Percentiles rank a stretch among this genome's conserved stretches.
These are phyloP conservation scores for Mamestra configurata DNA, from an alignment of 1,140 invertebrate species.

Conservation along the genomic window DNA sequence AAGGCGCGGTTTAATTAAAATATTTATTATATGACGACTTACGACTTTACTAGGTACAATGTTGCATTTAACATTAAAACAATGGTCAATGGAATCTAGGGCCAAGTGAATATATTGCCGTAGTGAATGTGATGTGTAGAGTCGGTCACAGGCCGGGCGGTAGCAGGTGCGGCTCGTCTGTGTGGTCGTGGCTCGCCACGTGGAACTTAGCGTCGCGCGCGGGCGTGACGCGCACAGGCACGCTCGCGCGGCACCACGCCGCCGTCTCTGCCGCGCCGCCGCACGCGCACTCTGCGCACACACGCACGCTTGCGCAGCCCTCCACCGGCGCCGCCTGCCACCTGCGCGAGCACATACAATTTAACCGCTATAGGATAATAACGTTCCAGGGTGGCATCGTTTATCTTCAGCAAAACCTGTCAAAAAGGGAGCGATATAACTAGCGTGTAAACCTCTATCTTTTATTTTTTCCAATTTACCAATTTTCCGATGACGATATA, in stretches of 20 bases:
- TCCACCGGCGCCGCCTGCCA: conserved; percentile 51
- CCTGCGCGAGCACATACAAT: neutral
- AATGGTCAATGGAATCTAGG: too few relatives aligned
- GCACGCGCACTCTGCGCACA: conserved; percentile 30
- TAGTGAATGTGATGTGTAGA: neutral
- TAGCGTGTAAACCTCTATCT: too few relatives aligned
- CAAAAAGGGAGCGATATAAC: too few relatives aligned
- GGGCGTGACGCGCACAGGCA: conserved; percentile 52
- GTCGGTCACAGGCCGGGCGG: conserved; percentile 14
- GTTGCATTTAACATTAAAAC: too few relatives aligned
- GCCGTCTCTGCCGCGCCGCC: neutral
- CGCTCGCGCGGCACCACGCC: conserved; percentile 54
- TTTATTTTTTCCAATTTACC: too few relatives aligned
- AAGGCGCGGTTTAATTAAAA: too few relatives aligned
- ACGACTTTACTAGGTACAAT: too few relatives aligned
- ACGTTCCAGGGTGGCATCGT: too few relatives aligned
- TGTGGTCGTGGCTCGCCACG: conserved; percentile 56
- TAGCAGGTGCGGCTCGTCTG: conserved; percentile 56
- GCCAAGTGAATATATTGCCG: neutral
- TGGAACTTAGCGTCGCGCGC: conserved; percentile 56
- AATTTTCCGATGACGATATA: too few relatives aligned
- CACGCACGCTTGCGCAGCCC: conserved; percentile 37
- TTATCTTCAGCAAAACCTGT: too few relatives aligned
- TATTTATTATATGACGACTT: too few relatives aligned
- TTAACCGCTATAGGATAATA: neutral